Evolutionary conservation across 2,113 vertebrate genomes (phyloP).

Genomic region (Misgurnus mizolepis): DNA sequence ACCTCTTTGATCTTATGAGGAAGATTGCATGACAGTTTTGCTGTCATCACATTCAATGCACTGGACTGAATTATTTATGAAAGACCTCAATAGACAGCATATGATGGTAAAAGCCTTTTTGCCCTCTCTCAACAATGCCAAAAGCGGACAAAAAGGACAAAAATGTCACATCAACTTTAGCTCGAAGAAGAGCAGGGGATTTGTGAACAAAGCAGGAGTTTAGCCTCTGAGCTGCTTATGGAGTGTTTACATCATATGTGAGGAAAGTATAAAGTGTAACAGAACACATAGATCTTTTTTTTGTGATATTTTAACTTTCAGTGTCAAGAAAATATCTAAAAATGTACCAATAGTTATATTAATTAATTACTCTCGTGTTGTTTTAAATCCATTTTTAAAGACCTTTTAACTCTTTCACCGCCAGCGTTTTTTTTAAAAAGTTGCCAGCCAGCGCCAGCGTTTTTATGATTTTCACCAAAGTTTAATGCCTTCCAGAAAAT

Average conservation of each 20-base stretch:
- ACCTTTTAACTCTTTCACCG: too few relatives aligned
- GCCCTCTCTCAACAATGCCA: conserved; percentile 68
- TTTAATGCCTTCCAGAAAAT: too few relatives aligned
- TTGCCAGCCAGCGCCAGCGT: too few relatives aligned
- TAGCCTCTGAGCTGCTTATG: conserved; percentile 58
- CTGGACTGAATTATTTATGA: conserved; percentile 81
- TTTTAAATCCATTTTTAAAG: too few relatives aligned
- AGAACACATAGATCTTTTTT: background rate
- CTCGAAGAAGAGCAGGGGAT: conserved; percentile 66
- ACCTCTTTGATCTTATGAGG: conserved; percentile 77
- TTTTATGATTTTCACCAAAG: too few relatives aligned
- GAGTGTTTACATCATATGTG: conserved; percentile 44
- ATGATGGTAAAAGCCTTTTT: conserved; percentile 71
- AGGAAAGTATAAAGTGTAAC: background rate
- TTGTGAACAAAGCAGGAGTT: conserved; percentile 63
- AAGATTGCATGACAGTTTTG: conserved; percentile 77
- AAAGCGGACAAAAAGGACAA: conserved; percentile 67
- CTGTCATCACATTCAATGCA: conserved; percentile 80
- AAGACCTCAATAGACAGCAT: conserved; percentile 76
- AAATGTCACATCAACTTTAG: conserved; percentile 71
- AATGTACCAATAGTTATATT: too few relatives aligned
- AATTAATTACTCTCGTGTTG: too few relatives aligned
- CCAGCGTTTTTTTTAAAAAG: too few relatives aligned
- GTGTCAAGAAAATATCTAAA: too few relatives aligned
- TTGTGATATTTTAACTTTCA: background rate